Evolutionary conservation across 2,797 vertebrate genomes (phyloP).

Genomic region (Crax fasciolata): DNA sequence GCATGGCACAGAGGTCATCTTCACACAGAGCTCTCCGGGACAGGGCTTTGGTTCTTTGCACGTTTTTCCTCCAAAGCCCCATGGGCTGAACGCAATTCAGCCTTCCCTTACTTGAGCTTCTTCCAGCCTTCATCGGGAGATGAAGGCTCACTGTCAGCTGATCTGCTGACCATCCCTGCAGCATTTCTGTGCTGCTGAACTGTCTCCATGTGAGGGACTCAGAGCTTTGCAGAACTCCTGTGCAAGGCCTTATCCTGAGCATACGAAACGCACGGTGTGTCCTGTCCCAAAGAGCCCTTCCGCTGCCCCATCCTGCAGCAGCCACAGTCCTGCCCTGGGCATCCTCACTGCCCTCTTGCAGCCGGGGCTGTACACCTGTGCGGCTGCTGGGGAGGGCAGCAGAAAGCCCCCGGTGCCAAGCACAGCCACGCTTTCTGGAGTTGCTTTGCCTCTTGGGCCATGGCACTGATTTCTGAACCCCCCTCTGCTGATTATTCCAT

Average conservation of each 20-base stretch:
- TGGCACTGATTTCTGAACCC: background rate
- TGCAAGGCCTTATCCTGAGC: background rate
- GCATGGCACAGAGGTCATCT: background rate
- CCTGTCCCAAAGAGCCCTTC: background rate
- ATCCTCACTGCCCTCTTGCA: background rate
- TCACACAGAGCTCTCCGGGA: background rate
- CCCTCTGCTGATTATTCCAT: background rate
- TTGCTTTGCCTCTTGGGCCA: background rate
- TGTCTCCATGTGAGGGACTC: background rate
- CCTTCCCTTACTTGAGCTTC: background rate
- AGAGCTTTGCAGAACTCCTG: background rate
- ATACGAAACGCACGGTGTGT: background rate
- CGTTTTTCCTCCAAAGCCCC: background rate
- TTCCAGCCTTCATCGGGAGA: background rate
- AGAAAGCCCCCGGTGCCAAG: background rate
- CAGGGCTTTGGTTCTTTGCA: background rate
- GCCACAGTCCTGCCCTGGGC: background rate
- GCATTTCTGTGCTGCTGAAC: background rate
- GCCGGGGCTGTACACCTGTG: fast-evolving
- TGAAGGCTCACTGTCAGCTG: no score
- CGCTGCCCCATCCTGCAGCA: background rate
- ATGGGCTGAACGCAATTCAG: background rate
- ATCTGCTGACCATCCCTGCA: background rate
- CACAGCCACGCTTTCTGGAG: background rate
- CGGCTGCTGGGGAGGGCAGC: fast-evolving